phyloP scores from a whole-genome alignment of 1,140 invertebrate species.

The Elysia chlorotica region DNA sequence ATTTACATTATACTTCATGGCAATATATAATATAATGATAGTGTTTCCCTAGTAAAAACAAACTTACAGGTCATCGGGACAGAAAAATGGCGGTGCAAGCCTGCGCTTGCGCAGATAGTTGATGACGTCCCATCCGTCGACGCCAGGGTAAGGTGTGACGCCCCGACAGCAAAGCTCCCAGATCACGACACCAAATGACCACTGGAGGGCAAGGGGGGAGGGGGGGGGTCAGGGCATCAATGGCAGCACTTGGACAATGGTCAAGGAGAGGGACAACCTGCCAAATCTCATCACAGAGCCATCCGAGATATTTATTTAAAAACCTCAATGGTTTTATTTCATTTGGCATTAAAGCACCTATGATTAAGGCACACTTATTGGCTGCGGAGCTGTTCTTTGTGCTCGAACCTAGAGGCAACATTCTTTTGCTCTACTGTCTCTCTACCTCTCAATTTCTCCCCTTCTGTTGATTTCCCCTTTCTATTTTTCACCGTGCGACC shows the following conservation, averaged over 20 bases:
- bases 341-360: not conserved
- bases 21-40: slow-evolving; percentile 1
- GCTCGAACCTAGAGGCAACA: not conserved
- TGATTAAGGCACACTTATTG: not conserved
- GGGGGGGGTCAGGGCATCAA: no score
- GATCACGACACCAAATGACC: slow-evolving; percentile 91
- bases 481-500: no score
- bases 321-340: no score
- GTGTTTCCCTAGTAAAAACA: not conserved
- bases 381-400: not conserved
- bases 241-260: not conserved
- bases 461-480: not conserved
- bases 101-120: slow-evolving; percentile 84
- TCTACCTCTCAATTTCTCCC: not conserved
- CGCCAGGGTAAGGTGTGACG: slow-evolving; percentile 82
- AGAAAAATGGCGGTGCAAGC: slow-evolving; percentile 85
- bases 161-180: slow-evolving; percentile 93
- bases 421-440: not conserved
- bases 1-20: no score
- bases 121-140: slow-evolving; percentile 89
- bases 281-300: not conserved
- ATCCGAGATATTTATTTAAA: not conserved
- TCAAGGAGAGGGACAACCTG: not conserved
- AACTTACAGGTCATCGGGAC: slow-evolving; percentile 70
- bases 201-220: no score